phyloP scores from a whole-genome alignment of 2,797 vertebrate species.

The Lateolabrax maculatus region DNA sequence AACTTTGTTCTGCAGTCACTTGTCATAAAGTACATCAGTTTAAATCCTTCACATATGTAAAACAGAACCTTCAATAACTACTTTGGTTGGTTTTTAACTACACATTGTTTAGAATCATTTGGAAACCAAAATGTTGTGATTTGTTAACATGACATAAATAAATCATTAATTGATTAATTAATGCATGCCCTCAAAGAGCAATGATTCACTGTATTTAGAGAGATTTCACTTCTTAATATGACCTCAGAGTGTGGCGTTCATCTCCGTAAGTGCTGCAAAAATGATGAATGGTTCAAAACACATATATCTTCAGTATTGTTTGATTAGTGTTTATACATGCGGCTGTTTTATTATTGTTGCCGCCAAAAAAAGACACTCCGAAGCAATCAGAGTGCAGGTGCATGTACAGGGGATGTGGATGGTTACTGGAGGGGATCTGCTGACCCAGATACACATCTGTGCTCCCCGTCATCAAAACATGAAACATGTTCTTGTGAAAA shows the following conservation, averaged over 20 bases:
- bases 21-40: not conserved
- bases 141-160: too few relatives aligned
- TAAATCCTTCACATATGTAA: not conserved
- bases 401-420: constrained; percentile 9
- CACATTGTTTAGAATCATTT: not conserved
- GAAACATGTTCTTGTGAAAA: not conserved
- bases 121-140: not conserved
- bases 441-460: constrained; percentile 57
- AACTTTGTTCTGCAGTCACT: not conserved
- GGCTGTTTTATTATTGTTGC: not conserved
- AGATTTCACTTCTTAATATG: not conserved
- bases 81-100: not conserved
- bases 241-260: not conserved
- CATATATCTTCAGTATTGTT: not conserved
- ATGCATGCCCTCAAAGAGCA: not conserved
- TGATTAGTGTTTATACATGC: not conserved
- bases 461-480: constrained; percentile 46
- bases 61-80: not conserved
- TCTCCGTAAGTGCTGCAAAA: not conserved
- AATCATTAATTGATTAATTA: too few relatives aligned
- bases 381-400: constrained; percentile 50
- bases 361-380: constrained; percentile 1
- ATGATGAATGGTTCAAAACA: not conserved
- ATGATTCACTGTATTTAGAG: not conserved
- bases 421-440: constrained; percentile 55